Base-by-base conservation (phyloP, 2,888 invertebrate genomes). In the Sarcophaga caerulescens region DNA sequence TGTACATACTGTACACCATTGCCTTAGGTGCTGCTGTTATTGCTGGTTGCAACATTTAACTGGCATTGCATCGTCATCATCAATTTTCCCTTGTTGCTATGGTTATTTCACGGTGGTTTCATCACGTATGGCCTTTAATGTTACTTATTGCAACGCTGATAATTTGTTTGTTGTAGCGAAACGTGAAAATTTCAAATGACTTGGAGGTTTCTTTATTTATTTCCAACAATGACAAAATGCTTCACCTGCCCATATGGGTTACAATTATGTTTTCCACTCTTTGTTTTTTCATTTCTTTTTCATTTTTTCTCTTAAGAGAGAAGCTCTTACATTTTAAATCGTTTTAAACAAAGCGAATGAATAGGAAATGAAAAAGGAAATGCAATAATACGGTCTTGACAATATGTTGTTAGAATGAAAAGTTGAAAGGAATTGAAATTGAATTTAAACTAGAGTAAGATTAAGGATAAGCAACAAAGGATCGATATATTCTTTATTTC, bases 131-230 rank as follows among this genome's bases (percentile, higher is more conserved):
- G 84, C 75, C 75, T 79, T 84, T 84, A 79, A 75, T 79, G 84
- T 74, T 84, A 79, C 79, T 78, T 83, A 74, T 83, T 79, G 84
- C 69, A 84, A 79, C 76, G 77, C 84, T 87, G 88, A 87, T 87
- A 87, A 88, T 88, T 87, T 87, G 84, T 85, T 87, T 88, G 88
- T 84, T 87, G 81, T 83, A 87, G 85, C 87, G 81, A 87, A 87
- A 86, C 88, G 84, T 87, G 83, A 86, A 88, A 84, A 83, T 85
- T 84, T 83, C 85, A 88, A 80, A 87, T 88, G 87, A 87, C 88
- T 88, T 88, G 86, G 81, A 86, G 85, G 84, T 85, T 88, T 85
- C 83, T 87, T 77, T 87, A 35, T 35, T 84, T 82, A 70, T 77
- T 79, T 75, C 62, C 74, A 65, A 79, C 79, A 84, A 84, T 79